Evolutionary conservation across 2,888 invertebrate species (phyloP), one percentile per base, ranked within the genome.

Genomic region (Icerya purchasi): DNA sequence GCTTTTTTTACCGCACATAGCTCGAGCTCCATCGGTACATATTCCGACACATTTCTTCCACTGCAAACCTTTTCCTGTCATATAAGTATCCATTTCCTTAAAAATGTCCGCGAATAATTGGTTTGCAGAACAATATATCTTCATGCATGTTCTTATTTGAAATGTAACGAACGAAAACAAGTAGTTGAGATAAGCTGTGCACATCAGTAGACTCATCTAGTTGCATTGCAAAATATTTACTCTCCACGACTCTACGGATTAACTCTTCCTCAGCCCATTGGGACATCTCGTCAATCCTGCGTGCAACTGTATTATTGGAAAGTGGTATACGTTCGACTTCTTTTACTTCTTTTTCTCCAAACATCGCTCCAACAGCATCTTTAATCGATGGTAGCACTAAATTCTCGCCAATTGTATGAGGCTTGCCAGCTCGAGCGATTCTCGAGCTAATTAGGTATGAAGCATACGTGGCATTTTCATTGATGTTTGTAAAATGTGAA

Each of bases 291-390:
- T 55, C 52, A 56, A 56, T 59, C 25, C 59, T 50, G 49, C 56
- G 54, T 54, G 24, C 50, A 55, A 55, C 25, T 21, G 59, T 51
- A 50, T 59, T 59, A 23, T 59, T 59, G 18, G 56, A 55, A 18
- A 59, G 55, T 10, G 56, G 51, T 25, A 59, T 54, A 50, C 25
- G 24, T 24, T 36, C 55, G 24, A 59, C 18, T 22, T 55, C 23
- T 51, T 54, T 55, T 18, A 36, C 52, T 50, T 50, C 25, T 24
- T 50, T 25, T 88, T 89, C 77, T 80, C 88, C 72, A 89, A 59
- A 51, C 59, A 59, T 59, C 24, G 14, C 55, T 50, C 21, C 55
- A 51, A 49, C 22, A 2, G 59, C 49, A 54, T 59, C 52, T 54
- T 24, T 56, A 25, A 55, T 60, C 22, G 53, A 50, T 2, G 14